Evolutionary conservation across 1,140 invertebrate genomes (phyloP).

Genomic region (Lanistes nyassanus): DNA sequence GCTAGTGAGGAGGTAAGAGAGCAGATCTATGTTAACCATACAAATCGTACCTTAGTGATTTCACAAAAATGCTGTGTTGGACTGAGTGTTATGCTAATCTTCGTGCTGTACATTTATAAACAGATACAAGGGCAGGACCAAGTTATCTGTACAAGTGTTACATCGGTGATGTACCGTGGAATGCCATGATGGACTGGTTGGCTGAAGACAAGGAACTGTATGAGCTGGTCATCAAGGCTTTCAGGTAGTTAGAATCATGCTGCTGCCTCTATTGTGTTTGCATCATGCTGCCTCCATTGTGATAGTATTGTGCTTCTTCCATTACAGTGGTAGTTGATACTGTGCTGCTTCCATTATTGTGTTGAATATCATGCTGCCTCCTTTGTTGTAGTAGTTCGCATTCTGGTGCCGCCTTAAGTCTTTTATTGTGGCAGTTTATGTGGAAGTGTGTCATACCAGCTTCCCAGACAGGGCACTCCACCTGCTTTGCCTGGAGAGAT

Average conservation of each 20-base stretch:
- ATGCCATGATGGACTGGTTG: slow-evolving; percentile 65
- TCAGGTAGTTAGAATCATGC: slow-evolving; percentile 54
- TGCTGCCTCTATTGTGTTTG: neutral
- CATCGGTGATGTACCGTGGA: slow-evolving; percentile 65
- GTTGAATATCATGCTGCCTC: no score
- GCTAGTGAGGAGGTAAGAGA: no score
- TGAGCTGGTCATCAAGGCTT: slow-evolving; percentile 63
- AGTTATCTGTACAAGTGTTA: slow-evolving; percentile 66
- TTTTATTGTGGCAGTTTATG: no score
- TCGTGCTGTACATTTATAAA: slow-evolving; percentile 13
- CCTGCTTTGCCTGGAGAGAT: no score
- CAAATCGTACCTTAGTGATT: no score
- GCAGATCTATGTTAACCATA: no score
- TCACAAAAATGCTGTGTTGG: no score
- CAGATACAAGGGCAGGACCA: slow-evolving; percentile 44
- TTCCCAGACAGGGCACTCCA: no score
- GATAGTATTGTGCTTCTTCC: no score
- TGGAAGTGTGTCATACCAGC: no score
- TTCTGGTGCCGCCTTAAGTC: no score
- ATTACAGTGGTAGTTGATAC: neutral
- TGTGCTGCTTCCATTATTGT: neutral
- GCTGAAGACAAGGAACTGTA: slow-evolving; percentile 61
- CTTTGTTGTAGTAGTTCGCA: no score
- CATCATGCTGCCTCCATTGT: neutral
- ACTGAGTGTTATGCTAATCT: neutral